These are phyloP conservation scores for Odobenus rosmarus DNA, from an alignment of 2,113 vertebrate species.

Conservation along the genomic window DNA sequence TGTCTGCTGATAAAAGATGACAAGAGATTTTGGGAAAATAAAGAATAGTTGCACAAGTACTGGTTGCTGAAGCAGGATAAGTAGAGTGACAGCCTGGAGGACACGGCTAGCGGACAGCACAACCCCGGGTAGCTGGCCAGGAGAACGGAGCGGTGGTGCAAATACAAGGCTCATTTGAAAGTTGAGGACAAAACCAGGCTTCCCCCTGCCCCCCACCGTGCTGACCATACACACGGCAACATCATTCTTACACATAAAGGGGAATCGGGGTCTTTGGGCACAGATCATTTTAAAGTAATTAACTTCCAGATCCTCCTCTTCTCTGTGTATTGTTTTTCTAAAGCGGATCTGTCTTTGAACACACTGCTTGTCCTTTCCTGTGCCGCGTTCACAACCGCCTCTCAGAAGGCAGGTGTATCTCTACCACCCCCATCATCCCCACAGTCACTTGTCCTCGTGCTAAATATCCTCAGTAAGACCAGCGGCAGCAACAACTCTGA, in stretches of 20 bases:
- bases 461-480: background rate
- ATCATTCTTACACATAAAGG: background rate
- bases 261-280: background rate
- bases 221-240: too few species aligned
- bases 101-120: too few species aligned
- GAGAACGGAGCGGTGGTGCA: background rate
- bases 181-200: background rate
- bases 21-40: background rate
- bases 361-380: background rate
- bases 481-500: background rate
- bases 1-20: background rate
- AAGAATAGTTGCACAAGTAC: background rate
- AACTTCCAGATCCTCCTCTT: background rate
- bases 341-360: background rate
- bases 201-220: rapidly evolving
- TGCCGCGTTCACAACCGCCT: background rate
- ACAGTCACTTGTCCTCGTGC: too few species aligned
- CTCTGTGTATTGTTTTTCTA: background rate
- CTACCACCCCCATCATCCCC: rapidly evolving
- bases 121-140: background rate
- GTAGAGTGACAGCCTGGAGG: background rate
- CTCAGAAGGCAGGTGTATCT: background rate
- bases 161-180: background rate
- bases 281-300: background rate
- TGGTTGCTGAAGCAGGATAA: background rate